phyloP scores from a whole-genome alignment of 2,888 invertebrate genomes.

The Oscheius myriophilus region DNA sequence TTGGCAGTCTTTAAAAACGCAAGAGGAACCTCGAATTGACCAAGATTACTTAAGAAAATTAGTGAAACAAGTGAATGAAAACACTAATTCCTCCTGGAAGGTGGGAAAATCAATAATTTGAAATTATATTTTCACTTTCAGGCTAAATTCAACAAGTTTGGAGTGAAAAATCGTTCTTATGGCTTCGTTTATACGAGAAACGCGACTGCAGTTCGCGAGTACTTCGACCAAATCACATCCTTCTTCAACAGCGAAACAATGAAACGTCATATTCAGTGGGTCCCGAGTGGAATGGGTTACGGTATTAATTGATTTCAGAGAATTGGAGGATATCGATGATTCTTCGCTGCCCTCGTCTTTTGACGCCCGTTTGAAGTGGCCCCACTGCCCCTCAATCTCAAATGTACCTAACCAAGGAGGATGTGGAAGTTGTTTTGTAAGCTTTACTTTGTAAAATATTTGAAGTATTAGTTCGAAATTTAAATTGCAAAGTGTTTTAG shows the following conservation, averaged over 20 bases:
- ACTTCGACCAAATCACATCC: slow-evolving; percentile 59
- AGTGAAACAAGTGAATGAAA: slow-evolving; percentile 63
- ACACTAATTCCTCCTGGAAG: slow-evolving; percentile 65
- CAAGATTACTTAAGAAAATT: slow-evolving; percentile 60
- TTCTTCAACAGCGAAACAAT: slow-evolving; percentile 66
- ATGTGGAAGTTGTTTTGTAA: slow-evolving; percentile 69
- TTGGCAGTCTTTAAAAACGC: slow-evolving; percentile 27
- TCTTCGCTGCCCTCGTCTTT: slow-evolving; percentile 59
- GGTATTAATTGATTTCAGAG: slow-evolving; percentile 39
- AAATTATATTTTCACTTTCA: slow-evolving; percentile 18
- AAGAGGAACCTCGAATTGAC: slow-evolving; percentile 12
- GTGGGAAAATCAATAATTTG: slow-evolving; percentile 30
- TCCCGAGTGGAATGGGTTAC: neutral
- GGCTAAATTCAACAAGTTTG: slow-evolving; percentile 67
- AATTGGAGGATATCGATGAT: slow-evolving; percentile 57
- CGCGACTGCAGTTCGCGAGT: slow-evolving; percentile 66
- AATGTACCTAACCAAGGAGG: slow-evolving; percentile 69
- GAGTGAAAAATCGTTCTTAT: slow-evolving; percentile 56
- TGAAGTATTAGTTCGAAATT: neutral
- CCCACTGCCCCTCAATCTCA: slow-evolving; percentile 64
- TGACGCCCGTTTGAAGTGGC: slow-evolving; percentile 68
- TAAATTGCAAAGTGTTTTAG: slow-evolving; percentile 36
- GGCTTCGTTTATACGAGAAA: slow-evolving; percentile 64
- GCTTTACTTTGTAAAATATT: neutral
- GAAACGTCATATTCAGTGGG: slow-evolving; percentile 63